Evolutionary conservation across 1,140 invertebrate genomes (phyloP).

Genomic region (Drosophila pseudoananassae): DNA sequence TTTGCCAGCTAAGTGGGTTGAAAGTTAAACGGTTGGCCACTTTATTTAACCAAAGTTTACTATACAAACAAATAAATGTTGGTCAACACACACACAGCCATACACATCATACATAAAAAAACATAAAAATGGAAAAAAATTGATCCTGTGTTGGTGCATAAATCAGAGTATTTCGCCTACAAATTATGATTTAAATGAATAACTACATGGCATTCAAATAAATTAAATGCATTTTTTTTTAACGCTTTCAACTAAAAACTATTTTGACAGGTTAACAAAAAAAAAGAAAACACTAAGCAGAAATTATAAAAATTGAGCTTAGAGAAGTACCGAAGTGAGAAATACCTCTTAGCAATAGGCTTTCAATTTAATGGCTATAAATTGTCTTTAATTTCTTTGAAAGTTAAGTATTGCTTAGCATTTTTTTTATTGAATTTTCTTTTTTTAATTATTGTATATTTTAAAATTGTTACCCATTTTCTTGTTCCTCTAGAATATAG

Average conservation of each 20-base stretch:
- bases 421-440: neutral
- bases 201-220: conserved; percentile 29
- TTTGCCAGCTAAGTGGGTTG: conserved; percentile 31
- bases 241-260: conserved; percentile 25
- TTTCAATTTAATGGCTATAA: too few relatives aligned
- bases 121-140: conserved; percentile 12
- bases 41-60: conserved; percentile 83
- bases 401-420: too few relatives aligned
- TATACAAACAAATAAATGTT: conserved; percentile 79
- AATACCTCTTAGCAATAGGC: too few relatives aligned
- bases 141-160: conserved; percentile 7
- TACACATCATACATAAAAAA: neutral
- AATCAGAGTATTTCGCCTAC: conserved; percentile 39
- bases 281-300: neutral
- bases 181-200: conserved; percentile 56
- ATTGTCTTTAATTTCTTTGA: too few relatives aligned
- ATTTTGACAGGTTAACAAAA: conserved; percentile 25
- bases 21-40: conserved; percentile 74
- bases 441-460: neutral
- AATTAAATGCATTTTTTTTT: conserved; percentile 26
- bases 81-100: conserved; percentile 46
- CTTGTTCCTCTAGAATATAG: conserved; percentile 31
- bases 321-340: too few relatives aligned
- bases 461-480: neutral
- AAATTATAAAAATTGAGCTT: neutral